Evolutionary conservation across 2,888 invertebrate species (phyloP).

Genomic region (Pachydiplax longipennis): DNA sequence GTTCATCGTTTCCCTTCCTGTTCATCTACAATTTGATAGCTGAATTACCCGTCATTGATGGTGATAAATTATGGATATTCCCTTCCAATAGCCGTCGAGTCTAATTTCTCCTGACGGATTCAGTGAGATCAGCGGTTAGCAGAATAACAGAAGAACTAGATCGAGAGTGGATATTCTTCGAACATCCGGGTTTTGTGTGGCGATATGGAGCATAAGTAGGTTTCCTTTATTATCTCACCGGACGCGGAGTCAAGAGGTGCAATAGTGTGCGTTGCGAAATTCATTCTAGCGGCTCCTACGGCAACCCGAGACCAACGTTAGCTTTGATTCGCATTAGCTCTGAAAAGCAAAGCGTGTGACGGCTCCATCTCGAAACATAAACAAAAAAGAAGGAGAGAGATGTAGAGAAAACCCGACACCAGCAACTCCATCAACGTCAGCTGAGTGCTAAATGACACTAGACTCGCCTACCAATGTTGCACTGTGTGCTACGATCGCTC

Average conservation of each 20-base stretch:
- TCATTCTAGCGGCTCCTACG: not conserved
- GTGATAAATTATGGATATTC: too few relatives aligned
- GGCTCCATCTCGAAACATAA: not conserved
- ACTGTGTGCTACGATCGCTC: not conserved
- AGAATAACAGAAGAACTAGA: too few relatives aligned
- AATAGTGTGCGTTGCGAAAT: conserved; percentile 14
- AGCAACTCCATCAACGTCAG: not conserved
- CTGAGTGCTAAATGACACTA: not conserved
- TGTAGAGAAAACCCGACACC: not conserved
- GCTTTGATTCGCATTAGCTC: conserved; percentile 10
- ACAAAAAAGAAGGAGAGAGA: not conserved
- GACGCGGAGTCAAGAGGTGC: not conserved
- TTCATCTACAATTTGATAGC: too few relatives aligned
- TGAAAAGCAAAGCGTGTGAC: not conserved
- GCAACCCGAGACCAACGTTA: conserved; percentile 6
- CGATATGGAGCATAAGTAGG: not conserved
- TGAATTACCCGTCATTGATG: too few relatives aligned
- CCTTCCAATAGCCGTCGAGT: too few relatives aligned
- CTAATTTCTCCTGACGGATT: too few relatives aligned
- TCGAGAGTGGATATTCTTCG: not conserved
- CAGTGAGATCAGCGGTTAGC: too few relatives aligned
- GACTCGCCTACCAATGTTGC: not conserved
- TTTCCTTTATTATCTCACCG: not conserved
- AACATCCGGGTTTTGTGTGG: not conserved
- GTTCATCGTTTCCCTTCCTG: too few relatives aligned